Base-by-base conservation (phyloP, 2,113 vertebrate genomes). In the Ophthalmolycus amberensis region DNA sequence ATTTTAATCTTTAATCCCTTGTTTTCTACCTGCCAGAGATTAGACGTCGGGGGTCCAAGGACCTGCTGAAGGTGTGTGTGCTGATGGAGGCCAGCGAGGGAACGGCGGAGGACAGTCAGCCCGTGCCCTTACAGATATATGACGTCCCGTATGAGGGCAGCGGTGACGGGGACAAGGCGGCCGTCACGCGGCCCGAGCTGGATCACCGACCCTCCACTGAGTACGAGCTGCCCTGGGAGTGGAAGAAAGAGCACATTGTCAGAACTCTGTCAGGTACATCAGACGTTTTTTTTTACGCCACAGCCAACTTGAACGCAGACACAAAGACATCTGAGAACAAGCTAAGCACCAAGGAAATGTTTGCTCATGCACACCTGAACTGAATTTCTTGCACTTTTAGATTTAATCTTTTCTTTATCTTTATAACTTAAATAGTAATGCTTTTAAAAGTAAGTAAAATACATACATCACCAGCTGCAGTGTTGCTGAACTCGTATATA, bases 201-300 rank as follows among this genome's bases (percentile, higher is more conserved):
- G 97, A 97, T 0, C 92, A 94, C 58, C 90, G 96, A 0, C 97
- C 96, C 0, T 90, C 94, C 0, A 89, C 93, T 0, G 96, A 97
- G 88, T 97, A 98, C 1, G 96, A 98, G 75, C 95, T 96, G 90
- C 96, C 96, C 0, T 97, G 97, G 97, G 97, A 97, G 84, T 96
- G 96, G 96, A 98, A 95, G 93, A 97, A 96, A 87, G 96, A 98
- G 79, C 96, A 96, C 42, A 95, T 97, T 0, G 95, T 95, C 2
- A 95, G 95, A 68, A 96, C 96, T 0, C 94, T 97, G 48, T 96
- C 97, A 87, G 97, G 97, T 97, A 94, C 68, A n/a, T 22, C 3
- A 11, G 5, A 40, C 0, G 2, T 20, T 50, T 46, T 25, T 25
- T 10, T 5, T 18, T 15, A 38, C 40, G 66, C 11, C 32, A 42